Conservation (phyloP, 30 jellyfish, hydroid and myxozoan species). For the Aurelia sp. region DNA sequence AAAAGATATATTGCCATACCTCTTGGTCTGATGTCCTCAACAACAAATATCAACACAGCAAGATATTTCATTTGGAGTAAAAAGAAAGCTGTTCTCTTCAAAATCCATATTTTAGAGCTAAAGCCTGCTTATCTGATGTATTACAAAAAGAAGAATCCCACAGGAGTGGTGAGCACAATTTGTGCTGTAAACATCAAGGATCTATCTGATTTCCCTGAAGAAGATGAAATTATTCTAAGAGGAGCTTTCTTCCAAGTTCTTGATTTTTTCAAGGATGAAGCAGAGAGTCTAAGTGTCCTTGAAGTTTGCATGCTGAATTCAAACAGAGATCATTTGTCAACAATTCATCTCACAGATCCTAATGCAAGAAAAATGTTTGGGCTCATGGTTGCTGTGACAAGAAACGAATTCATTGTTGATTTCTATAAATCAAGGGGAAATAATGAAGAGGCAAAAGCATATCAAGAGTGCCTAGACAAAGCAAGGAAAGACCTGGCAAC, state of each 20-base stretch:
- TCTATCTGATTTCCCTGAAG: conserved; percentile 75
- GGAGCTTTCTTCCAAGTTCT: conserved; percentile 91
- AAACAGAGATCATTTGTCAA: conserved; percentile 85
- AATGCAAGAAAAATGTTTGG: conserved; percentile 88
- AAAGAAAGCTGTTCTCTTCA: conserved; percentile 64
- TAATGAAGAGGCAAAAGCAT: conserved; percentile 57
- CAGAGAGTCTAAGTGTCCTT: conserved; percentile 52
- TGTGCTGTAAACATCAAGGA: conserved; percentile 85
- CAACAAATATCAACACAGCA: conserved; percentile 48
- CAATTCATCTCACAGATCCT: conserved; percentile 64
- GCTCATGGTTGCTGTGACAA: conserved; percentile 79
- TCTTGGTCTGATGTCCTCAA: conserved; percentile 81
- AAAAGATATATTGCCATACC: conserved; percentile 88
- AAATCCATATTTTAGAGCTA: conserved; percentile 72
- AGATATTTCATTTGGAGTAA: conserved; percentile 38
- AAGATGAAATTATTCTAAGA: conserved; percentile 73
- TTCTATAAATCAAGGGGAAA: conserved; percentile 59
- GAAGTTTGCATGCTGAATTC: conserved; percentile 88
- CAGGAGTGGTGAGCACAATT: conserved; percentile 85
- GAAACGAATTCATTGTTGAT: conserved; percentile 72
- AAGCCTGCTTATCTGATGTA: conserved; percentile 45
- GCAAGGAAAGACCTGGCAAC: conserved; percentile 49
- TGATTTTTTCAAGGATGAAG: conserved; percentile 55
- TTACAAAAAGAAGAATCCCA: conserved; percentile 62
- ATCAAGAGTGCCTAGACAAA: conserved; percentile 44